These are phyloP conservation scores for Eristalis intricaria DNA, from an alignment of 2,888 invertebrate species.

Conservation along the genomic window DNA sequence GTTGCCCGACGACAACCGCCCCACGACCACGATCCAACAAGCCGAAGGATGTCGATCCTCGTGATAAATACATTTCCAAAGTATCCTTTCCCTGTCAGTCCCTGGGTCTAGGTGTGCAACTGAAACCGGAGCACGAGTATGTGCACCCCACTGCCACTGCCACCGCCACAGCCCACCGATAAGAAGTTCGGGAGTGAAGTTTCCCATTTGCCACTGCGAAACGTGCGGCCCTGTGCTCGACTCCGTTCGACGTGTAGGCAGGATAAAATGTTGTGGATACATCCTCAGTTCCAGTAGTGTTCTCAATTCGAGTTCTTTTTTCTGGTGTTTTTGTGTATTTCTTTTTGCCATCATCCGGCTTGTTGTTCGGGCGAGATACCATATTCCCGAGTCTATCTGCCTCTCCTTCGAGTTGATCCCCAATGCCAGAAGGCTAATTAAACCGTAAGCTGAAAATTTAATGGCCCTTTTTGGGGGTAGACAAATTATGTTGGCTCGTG, in stretches of 20 bases:
- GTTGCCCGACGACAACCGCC: constrained; percentile 30
- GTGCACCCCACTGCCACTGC: not conserved
- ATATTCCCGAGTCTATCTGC: constrained; percentile 27
- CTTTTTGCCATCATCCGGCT: not conserved
- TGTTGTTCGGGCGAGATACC: constrained; percentile 18
- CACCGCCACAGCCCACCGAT: not conserved
- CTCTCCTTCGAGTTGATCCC: constrained; percentile 56
- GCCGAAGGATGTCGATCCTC: constrained; percentile 59
- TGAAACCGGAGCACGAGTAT: not conserved
- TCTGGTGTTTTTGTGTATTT: constrained; percentile 2
- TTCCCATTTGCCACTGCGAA: constrained; percentile 47
- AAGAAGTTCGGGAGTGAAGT: constrained; percentile 41
- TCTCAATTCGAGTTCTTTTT: not conserved
- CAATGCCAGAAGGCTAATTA: constrained; percentile 71
- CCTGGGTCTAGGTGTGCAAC: constrained; percentile 1
- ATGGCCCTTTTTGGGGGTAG: constrained; percentile 62
- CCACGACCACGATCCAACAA: constrained; percentile 2
- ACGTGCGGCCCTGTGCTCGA: constrained; percentile 30
- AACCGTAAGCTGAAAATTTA: constrained; percentile 70
- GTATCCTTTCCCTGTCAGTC: constrained; percentile 31
- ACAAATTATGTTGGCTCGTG: constrained; percentile 60
- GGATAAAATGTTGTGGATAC: constrained; percentile 55
- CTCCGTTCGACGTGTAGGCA: constrained; percentile 53
- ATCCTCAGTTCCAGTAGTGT: not conserved
- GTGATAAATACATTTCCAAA: constrained; percentile 65